These are phyloP conservation scores for Thaleichthys pacificus DNA, from an alignment of 2,797 vertebrate genomes.

Conservation along the genomic window DNA sequence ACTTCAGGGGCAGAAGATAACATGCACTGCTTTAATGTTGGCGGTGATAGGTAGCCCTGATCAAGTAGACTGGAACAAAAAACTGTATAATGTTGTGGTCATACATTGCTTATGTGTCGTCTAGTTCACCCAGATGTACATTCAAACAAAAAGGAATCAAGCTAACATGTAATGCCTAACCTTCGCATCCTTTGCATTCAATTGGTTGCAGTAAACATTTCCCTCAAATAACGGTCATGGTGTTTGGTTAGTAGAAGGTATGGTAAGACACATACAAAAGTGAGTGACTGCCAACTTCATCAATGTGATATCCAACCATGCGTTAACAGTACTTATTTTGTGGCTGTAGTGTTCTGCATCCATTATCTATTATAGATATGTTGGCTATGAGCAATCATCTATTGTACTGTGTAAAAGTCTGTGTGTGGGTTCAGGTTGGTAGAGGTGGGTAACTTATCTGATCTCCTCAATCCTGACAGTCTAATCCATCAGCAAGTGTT, in stretches of 20 bases:
- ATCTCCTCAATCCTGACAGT: slow-evolving; percentile 48
- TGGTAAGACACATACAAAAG: not conserved
- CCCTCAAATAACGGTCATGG: slow-evolving; percentile 49
- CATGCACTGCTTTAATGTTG: slow-evolving; percentile 51
- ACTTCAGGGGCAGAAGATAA: slow-evolving; percentile 66
- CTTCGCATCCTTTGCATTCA: slow-evolving; percentile 67
- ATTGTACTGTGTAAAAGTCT: slow-evolving; percentile 33
- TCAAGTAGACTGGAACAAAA: slow-evolving; percentile 66
- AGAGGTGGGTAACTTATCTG: slow-evolving; percentile 25
- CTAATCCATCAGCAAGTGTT: slow-evolving; percentile 36
- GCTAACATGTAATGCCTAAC: slow-evolving; percentile 71
- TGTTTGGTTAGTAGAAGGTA: slow-evolving; percentile 32
- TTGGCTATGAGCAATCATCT: slow-evolving; percentile 41
- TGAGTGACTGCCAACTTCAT: not conserved
- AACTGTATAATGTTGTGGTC: slow-evolving; percentile 32
- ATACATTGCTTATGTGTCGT: slow-evolving; percentile 64
- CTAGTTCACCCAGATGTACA: slow-evolving; percentile 74
- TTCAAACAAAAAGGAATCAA: slow-evolving; percentile 78
- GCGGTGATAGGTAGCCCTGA: slow-evolving; percentile 40
- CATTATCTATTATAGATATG: slow-evolving; percentile 30
- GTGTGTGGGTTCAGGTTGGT: slow-evolving; percentile 52
- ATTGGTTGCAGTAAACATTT: slow-evolving; percentile 60
- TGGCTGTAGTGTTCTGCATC: slow-evolving; percentile 57
- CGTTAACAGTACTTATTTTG: slow-evolving; percentile 34
- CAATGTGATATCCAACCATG: slow-evolving; percentile 29